A percentile compares a stretch with the other conserved stretches of the same genome.
Conservation (phyloP, 2,888 invertebrate genomes). For the Trisateles emortualis region DNA sequence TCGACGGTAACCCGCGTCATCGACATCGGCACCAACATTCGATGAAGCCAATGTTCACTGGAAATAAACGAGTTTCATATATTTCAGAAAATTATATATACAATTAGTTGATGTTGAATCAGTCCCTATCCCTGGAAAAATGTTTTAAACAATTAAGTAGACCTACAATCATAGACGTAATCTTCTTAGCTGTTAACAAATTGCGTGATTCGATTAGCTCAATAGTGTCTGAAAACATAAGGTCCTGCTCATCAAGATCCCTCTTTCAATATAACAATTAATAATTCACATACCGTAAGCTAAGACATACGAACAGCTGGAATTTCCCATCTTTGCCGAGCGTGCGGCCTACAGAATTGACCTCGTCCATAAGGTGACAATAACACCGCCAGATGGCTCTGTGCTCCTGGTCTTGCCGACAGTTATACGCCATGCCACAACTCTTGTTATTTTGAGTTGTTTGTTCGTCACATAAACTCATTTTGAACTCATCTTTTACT, state of each 20-base stretch:
- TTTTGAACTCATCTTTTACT: constrained; percentile 93
- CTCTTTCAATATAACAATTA: too few species aligned
- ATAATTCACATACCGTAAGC: constrained; percentile 90
- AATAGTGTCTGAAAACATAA: too few species aligned
- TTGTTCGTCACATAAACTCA: constrained; percentile 89
- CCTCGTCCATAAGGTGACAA: constrained; percentile 95
- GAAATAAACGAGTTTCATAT: constrained; percentile 41
- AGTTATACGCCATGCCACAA: constrained; percentile 77
- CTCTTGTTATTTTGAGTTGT: constrained; percentile 64
- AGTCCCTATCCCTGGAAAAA: too few species aligned
- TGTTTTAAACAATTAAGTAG: too few species aligned
- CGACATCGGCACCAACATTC: constrained; percentile 97
- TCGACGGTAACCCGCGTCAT: constrained; percentile 95
- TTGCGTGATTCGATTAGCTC: too few species aligned
- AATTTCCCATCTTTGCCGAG: constrained; percentile 99
- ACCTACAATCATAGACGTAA: too few species aligned
- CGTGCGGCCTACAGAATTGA: constrained; percentile 92
- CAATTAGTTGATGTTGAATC: too few species aligned
- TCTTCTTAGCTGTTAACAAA: too few species aligned
- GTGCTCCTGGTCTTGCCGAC: constrained; percentile 84
- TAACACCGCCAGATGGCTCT: constrained; percentile 94
- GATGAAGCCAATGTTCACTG: constrained; percentile 95
- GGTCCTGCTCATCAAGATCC: too few species aligned
- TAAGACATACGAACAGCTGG: constrained; percentile 97
- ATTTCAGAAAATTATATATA: not conserved